Percentiles rank a stretch among this genome's conserved stretches.
Conservation (phyloP, 1,140 invertebrate genomes). For the Scaptomyza graminum region DNA sequence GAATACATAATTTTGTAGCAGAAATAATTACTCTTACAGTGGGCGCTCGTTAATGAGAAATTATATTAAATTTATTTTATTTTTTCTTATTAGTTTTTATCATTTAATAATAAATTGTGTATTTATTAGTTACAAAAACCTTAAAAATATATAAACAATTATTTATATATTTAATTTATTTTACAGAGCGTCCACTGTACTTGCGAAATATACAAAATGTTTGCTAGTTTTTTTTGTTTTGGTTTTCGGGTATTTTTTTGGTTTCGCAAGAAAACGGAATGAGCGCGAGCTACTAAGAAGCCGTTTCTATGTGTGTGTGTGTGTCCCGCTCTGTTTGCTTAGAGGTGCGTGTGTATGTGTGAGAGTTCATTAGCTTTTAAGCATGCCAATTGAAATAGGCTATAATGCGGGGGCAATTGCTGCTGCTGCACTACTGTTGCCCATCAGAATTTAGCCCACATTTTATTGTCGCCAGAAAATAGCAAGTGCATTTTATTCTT, state of each 20-base stretch:
- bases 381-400: background rate
- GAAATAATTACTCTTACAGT: slow-evolving; percentile 11
- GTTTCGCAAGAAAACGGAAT: slow-evolving; percentile 41
- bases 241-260: slow-evolving; percentile 4
- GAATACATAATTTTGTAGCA: slow-evolving; percentile 29
- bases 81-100: no score
- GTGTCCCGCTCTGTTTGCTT: background rate
- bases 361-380: slow-evolving; percentile 46
- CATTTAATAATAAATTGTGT: no score
- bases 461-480: slow-evolving; percentile 52
- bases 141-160: no score
- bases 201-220: slow-evolving; percentile 12
- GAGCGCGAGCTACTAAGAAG: slow-evolving; percentile 24
- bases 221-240: slow-evolving; percentile 31
- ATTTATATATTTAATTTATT: no score
- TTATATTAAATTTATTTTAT: no score
- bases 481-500: slow-evolving; percentile 37
- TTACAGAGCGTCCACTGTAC: no score
- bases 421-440: slow-evolving; percentile 55
- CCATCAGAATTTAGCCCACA: slow-evolving; percentile 67
- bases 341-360: slow-evolving; percentile 7
- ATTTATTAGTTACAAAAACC: no score
- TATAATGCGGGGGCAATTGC: background rate
- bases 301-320: slow-evolving; percentile 5
- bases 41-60: background rate